phyloP scores from a whole-genome alignment of 2,113 vertebrate genomes.

The Mastomys natalensis region DNA sequence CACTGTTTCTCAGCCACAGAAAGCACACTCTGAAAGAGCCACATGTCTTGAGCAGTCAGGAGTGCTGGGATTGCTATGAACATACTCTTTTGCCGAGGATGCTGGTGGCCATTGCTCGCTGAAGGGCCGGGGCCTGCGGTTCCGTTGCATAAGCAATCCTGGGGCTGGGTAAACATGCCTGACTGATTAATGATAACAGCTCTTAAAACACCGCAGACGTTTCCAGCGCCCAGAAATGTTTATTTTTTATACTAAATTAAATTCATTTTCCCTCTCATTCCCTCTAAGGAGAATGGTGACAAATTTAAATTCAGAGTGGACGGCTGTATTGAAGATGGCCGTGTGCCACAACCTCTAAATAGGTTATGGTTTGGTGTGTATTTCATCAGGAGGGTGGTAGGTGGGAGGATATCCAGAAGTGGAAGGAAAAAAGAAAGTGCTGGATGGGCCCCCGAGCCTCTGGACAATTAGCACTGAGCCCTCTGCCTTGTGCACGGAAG shows the following conservation, averaged over 20 bases:
- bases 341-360: slow-evolving; percentile 59
- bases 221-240: slow-evolving; percentile 80
- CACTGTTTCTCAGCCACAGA: background rate
- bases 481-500: background rate
- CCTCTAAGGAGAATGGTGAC: slow-evolving; percentile 79
- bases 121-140: slow-evolving; percentile 28
- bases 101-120: slow-evolving; percentile 59
- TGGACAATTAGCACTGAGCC: background rate
- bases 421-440: background rate
- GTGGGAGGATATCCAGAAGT: background rate
- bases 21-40: background rate
- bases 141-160: slow-evolving; percentile 78
- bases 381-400: slow-evolving; percentile 41
- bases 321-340: slow-evolving; percentile 71
- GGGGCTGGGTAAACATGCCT: slow-evolving; percentile 77
- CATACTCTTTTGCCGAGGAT: background rate
- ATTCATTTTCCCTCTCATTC: slow-evolving; percentile 82
- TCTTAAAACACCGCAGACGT: slow-evolving; percentile 82
- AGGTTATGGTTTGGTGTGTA: slow-evolving; percentile 38
- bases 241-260: slow-evolving; percentile 84
- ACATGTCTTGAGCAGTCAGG: background rate
- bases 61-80: background rate
- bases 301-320: slow-evolving; percentile 77
- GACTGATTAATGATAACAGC: slow-evolving; percentile 84
- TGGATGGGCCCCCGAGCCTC: rapidly evolving